phyloP scores from a whole-genome alignment of 2,113 vertebrate genomes.

The Rostratula benghalensis region DNA sequence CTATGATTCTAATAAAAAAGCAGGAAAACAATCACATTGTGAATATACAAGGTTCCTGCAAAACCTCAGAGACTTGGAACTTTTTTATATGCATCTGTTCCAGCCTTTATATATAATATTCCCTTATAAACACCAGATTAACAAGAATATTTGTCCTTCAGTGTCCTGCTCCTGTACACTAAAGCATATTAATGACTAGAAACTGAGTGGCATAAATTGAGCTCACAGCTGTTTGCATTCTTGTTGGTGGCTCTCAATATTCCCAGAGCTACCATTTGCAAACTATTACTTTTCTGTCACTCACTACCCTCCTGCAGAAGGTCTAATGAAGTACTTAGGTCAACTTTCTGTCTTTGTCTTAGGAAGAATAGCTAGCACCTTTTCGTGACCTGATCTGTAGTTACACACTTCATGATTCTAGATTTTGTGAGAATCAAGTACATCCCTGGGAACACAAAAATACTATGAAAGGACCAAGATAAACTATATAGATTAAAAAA shows the following conservation, averaged over 20 bases:
- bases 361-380: not conserved
- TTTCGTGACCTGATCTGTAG: not conserved
- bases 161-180: not conserved
- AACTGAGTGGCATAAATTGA: not conserved
- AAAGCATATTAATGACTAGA: not conserved
- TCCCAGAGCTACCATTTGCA: not conserved
- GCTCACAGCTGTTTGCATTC: not conserved
- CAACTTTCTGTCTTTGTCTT: not conserved
- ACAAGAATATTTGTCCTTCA: not conserved
- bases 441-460: not conserved
- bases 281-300: not conserved
- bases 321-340: not conserved
- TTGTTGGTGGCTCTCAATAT: not conserved
- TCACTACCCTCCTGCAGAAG: not conserved
- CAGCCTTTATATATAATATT: not conserved
- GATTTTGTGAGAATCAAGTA: not conserved
- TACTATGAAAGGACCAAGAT: not conserved
- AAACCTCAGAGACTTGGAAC: not conserved
- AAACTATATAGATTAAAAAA: not conserved
- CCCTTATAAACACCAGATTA: not conserved
- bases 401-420: not conserved
- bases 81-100: not conserved
- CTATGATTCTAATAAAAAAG: not conserved
- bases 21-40: not conserved
- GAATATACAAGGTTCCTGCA: not conserved